Evolutionary conservation across 1,140 invertebrate genomes (phyloP), one percentile per base, ranked within the genome.

Genomic region (Nephotettix cincticeps): DNA sequence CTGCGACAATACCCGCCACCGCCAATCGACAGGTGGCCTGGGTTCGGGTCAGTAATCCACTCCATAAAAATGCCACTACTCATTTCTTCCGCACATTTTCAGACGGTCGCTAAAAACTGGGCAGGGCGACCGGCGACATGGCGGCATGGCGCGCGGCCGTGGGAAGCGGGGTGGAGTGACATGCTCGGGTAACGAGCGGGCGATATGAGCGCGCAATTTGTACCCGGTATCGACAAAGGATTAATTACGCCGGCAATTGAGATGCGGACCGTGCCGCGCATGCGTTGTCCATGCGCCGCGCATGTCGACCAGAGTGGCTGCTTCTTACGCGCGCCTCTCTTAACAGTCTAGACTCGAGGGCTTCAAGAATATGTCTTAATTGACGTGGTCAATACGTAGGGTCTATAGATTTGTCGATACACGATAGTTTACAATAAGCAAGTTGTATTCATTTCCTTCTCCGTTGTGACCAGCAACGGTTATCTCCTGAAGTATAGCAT

Each of bases 161-260:
- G 56, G 56, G 56, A 61, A 61, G 56, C 17, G n/a, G 17, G 27
- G 25, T 6, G 23, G 13, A 61, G 56, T 61, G 56, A 61, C 56
- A 61, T 61, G 56, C 23, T 25, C 56, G 21, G 56, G 56, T 61
- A 61, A 61, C 23, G 56, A 61, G 56, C 9, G 27, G 13, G 56
- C 47, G 47, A 51, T 51, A 51, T 25, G 56, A 25, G 11, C 25
- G 27, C 13, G 27, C 56, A 61, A 61, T 61, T 61, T 61, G 56
- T 61, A 61, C 23, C 13, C 23, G 21, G 56, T 61, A 61, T 61
- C n/a, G 56, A 61, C 56, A 61, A 25, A 29, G 56, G 23, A 61
- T 23, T 61, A 61, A 61, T 61, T 61, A 61, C 56, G 21, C 23
- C 23, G 11, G 21, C 56, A n/a, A 51, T 51, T n/a, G 47, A 17